Percentiles rank a stretch among this genome's conserved stretches.
Evolutionary conservation across 2,888 invertebrate species (phyloP).

Genomic region (Aleiodes testaceus): DNA sequence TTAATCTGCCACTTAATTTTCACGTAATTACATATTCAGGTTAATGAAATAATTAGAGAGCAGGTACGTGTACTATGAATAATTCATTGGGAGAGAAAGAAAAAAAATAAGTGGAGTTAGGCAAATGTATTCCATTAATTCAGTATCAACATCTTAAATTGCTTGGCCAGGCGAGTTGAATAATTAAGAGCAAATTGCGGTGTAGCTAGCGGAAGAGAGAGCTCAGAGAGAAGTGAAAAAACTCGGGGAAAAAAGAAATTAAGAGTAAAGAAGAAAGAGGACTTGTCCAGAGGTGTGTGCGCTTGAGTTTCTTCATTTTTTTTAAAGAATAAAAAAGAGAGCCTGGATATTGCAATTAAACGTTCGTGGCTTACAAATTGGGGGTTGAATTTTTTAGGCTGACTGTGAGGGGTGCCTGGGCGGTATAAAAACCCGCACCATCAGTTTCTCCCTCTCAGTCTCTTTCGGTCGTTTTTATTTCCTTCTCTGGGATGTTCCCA

Average conservation of each 20-base stretch:
- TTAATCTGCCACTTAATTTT: slow-evolving; percentile 1
- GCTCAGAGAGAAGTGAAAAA: slow-evolving; percentile 43
- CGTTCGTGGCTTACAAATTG: slow-evolving; percentile 67
- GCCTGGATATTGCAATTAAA: slow-evolving; percentile 69
- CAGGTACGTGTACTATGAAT: slow-evolving; percentile 8
- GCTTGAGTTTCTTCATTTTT: too few species aligned
- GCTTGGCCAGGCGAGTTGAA: slow-evolving; percentile 42
- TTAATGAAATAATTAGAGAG: slow-evolving; percentile 26
- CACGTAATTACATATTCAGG: slow-evolving; percentile 4
- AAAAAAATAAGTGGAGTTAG: slow-evolving; percentile 4
- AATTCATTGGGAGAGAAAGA: slow-evolving; percentile 27
- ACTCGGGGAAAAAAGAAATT: slow-evolving; percentile 51
- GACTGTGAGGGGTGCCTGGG: slow-evolving; percentile 55
- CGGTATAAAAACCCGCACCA: slow-evolving; percentile 42
- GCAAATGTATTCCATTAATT: slow-evolving; percentile 40
- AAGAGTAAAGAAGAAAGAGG: slow-evolving; percentile 43
- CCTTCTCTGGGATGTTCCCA: slow-evolving; percentile 52
- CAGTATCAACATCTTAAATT: slow-evolving; percentile 43
- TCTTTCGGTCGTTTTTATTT: slow-evolving; percentile 5
- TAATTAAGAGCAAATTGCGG: slow-evolving; percentile 47
- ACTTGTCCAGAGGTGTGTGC: background rate
- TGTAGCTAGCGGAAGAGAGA: slow-evolving; percentile 47
- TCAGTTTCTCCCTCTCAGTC: slow-evolving; percentile 3
- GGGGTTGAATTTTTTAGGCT: slow-evolving; percentile 66
- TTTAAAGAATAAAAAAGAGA: slow-evolving; percentile 20